Evolutionary conservation across 2,113 vertebrate species (phyloP), one percentile per base, ranked within the genome.

Genomic region (Sciurus niger): DNA sequence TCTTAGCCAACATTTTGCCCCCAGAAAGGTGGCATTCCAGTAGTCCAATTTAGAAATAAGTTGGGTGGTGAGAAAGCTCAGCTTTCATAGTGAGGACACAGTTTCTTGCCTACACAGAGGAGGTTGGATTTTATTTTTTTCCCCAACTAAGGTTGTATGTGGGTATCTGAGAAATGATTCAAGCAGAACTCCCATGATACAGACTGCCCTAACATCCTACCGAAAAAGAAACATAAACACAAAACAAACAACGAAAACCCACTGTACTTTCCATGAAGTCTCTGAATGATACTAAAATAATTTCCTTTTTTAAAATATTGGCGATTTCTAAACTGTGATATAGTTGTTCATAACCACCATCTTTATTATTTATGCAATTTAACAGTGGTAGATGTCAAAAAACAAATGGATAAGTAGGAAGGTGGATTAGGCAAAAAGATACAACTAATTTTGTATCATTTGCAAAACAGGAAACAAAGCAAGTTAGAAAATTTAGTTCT

Each of bases 401-500:
- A 92, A 84, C 18, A 83, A 58, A 86, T 14, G 1, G 6, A 8
- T 87, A 55, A 53, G 30, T 28, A 86, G 48, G 32, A 20, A 86
- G 22, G 13, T 46, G 8, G 7, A 76, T 72, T 92, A 86, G 76
- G 70, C 76, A 91, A 89, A 83, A 92, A 30, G 55, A 40, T 40
- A 22, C 30, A 86, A 78, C 48, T 68, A 74, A 51, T 34, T 84
- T 80, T 24, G 11, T 32, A 60, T 43, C 46, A 28, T 37, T 73
- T 92, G 48, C 25, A 85, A 90, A 93, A 70, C 53, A 89, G 24
- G 79, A 95, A 94, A 74, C 43, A 86, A 95, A 88, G 30, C 18
- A 91, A 89, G 85, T 60, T 9, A 43, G 46, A 37, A 46, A 72
- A 92, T 55, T 28, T 22, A 72, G 25, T 40, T 79, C 48, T 89